Conservation (phyloP, 1,140 invertebrate genomes). For the Diabrotica virgifera region DNA sequence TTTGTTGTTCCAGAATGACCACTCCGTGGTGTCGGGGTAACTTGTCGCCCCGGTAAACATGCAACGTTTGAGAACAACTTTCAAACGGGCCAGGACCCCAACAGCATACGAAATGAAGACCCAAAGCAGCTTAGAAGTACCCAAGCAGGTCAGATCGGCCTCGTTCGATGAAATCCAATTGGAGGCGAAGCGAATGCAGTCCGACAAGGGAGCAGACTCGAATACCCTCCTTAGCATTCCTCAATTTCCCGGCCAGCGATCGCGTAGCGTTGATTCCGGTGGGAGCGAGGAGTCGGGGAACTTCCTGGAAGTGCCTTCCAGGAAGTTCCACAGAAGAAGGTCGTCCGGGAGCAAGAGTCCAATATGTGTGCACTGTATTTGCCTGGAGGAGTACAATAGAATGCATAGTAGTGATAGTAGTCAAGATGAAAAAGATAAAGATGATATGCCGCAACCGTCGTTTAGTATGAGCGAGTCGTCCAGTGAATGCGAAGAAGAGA, state of each 20-base stretch:
- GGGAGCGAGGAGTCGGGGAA: slow-evolving; percentile 63
- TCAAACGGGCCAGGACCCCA: slow-evolving; percentile 80
- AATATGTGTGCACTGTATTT: slow-evolving; percentile 63
- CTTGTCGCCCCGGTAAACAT: slow-evolving; percentile 51
- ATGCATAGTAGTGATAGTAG: slow-evolving; percentile 48
- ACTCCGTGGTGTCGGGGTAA: slow-evolving; percentile 25
- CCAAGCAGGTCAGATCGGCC: slow-evolving; percentile 79
- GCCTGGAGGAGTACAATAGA: slow-evolving; percentile 59
- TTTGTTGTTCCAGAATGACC: slow-evolving; percentile 31
- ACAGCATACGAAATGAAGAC: slow-evolving; percentile 87
- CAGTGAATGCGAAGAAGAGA: slow-evolving; percentile 51
- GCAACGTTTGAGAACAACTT: slow-evolving; percentile 79
- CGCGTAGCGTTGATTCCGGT: slow-evolving; percentile 75
- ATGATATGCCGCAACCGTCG: slow-evolving; percentile 46
- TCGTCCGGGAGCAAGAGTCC: slow-evolving; percentile 61
- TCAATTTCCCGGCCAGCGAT: slow-evolving; percentile 61
- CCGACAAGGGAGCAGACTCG: slow-evolving; percentile 42
- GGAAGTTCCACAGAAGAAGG: slow-evolving; percentile 60
- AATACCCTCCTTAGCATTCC: slow-evolving; percentile 61
- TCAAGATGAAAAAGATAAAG: slow-evolving; percentile 48
- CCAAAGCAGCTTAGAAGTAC: slow-evolving; percentile 82
- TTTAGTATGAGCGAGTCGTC: slow-evolving; percentile 51
- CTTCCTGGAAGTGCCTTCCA: slow-evolving; percentile 64
- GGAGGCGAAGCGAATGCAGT: slow-evolving; percentile 62
- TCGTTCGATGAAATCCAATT: slow-evolving; percentile 86